phyloP scores from a whole-genome alignment of 2,113 vertebrate species.

The Tinamus guttatus region DNA sequence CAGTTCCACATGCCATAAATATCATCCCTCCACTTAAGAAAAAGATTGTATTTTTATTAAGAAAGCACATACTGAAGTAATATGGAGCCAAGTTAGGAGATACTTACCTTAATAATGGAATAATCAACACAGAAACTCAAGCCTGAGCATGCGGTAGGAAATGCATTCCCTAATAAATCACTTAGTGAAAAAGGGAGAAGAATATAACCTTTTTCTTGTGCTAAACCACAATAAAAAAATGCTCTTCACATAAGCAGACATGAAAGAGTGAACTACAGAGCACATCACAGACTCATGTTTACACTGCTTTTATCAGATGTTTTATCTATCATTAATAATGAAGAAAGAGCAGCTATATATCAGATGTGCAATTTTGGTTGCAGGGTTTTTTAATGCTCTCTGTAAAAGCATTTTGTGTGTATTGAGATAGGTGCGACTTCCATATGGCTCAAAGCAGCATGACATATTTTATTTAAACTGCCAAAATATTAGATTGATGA shows the following conservation, averaged over 20 bases:
- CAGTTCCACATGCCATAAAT: not conserved
- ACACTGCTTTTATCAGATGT: not conserved
- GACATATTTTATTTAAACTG: not conserved
- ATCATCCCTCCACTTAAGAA: not conserved
- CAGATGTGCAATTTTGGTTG: not conserved
- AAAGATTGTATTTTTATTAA: slow-evolving; percentile 37
- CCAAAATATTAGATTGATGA: not conserved
- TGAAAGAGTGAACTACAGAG: not conserved
- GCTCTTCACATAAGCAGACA: not conserved
- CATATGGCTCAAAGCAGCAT: not conserved
- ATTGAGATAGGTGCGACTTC: not conserved
- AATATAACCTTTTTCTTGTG: not conserved
- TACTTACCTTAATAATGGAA: slow-evolving; percentile 40
- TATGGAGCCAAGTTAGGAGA: not conserved
- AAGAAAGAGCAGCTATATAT: not conserved
- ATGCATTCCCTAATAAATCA: not conserved
- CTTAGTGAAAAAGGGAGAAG: not conserved
- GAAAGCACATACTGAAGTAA: slow-evolving; percentile 14
- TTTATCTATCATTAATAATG: not conserved
- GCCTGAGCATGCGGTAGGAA: not conserved
- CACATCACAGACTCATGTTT: not conserved
- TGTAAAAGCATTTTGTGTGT: not conserved
- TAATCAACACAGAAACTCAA: not conserved
- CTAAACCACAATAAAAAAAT: not conserved
- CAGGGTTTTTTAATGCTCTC: not conserved